Evolutionary conservation across 1,140 invertebrate genomes (phyloP).

Genomic region (Tetragnatha versicolor): DNA sequence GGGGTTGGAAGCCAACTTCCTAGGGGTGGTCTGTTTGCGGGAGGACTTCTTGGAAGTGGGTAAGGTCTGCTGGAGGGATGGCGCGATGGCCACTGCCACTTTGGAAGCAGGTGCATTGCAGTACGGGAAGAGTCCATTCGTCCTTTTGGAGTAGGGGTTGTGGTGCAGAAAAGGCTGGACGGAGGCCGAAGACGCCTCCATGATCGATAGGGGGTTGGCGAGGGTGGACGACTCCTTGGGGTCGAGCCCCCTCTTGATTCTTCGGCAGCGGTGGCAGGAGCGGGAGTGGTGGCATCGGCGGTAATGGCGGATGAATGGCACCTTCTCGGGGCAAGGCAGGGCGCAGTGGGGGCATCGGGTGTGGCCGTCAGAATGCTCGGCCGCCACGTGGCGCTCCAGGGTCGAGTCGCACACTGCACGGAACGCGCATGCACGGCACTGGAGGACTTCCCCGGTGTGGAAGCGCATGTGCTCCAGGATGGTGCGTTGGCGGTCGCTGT

Average conservation of each 20-base stretch:
- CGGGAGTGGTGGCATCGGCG: conserved; percentile 42
- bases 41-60: conserved; percentile 57
- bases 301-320: conserved; percentile 46
- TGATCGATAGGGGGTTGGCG: not conserved
- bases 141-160: conserved; percentile 41
- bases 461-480: conserved; percentile 67
- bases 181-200: not conserved
- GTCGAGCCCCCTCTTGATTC: conserved; percentile 30
- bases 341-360: conserved; percentile 64
- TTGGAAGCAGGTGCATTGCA: conserved; percentile 36
- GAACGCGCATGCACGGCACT: conserved; percentile 62
- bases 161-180: conserved; percentile 40
- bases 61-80: not conserved
- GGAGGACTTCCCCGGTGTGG: conserved; percentile 64
- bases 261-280: conserved; percentile 29
- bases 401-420: conserved; percentile 60
- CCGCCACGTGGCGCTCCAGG: conserved; percentile 60
- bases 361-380: conserved; percentile 59
- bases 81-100: conserved; percentile 32
- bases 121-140: conserved; percentile 20
- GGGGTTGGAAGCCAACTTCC: conserved; percentile 62
- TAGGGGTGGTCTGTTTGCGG: conserved; percentile 66
- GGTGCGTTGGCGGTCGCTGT: conserved; percentile 63
- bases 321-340: not conserved
- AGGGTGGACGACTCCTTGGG: not conserved